Evolutionary conservation across 2,113 vertebrate genomes (phyloP), one percentile per base, ranked within the genome.

Genomic region (Natator depressus): DNA sequence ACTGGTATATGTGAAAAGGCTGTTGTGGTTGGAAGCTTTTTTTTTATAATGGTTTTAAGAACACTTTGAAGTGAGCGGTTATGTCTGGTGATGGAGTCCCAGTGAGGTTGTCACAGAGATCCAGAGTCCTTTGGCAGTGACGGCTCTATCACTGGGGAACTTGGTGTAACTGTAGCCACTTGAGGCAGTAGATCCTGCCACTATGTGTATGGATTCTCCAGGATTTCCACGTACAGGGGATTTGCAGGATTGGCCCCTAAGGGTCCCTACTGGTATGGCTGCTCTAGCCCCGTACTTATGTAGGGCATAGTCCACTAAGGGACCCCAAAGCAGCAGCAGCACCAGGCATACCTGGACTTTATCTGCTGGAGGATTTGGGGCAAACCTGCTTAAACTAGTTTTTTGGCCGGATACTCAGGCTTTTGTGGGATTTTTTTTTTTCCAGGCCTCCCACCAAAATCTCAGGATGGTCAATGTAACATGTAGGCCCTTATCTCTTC

Each of bases 1-100:
- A 75, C 82, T 94, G 96, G 91, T 89, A 88, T 27, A 72, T 93
- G 85, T 89, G 89, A 94, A 95, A 94, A 79, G 69, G 79, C 79
- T 96, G 78, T 91, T 93, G 89, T 94, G 35, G 17, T 55, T 84
- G 51, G 62, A 84, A 92, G 72, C 2, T 47, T 35, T 50, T 89
- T 89, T n/a, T 59, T 10, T 94, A 5, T 81, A 76, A 79, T 87
- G 50, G 86, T 91, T 49, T 82, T 55, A 89, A 92, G 81, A 53
- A 89, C 27, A 53, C 19, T 90, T 85, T 50, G 59, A 62, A 83
- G 38, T 53, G 84, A 89, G 51, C 84, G 75, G 82, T 38, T 51
- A 14, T 13, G 25, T 82, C 84, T 94, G 93, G 14, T 54, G 24
- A 29, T 72, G 38, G 69, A 84, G 79, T 72, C 54, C 38, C 1